Evolutionary conservation across 2,113 vertebrate genomes (phyloP), one percentile per base, ranked within the genome.

Genomic region (Dipodomys stephensi): DNA sequence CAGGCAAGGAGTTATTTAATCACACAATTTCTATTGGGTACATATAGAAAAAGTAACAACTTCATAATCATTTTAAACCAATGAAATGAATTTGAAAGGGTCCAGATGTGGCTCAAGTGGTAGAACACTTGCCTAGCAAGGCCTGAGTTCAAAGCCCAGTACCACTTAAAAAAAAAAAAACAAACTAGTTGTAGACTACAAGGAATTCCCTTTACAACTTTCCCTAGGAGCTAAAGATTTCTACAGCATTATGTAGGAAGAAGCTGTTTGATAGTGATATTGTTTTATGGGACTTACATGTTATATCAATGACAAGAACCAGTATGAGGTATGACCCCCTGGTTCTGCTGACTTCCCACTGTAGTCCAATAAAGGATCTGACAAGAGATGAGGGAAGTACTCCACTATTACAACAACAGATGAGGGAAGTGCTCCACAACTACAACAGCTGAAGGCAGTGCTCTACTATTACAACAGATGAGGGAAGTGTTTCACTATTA

Each of bases 261-360:
- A 90, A 0, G 0, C 57, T 73, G 77, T 80, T 82, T 87, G 72
- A 88, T 90, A 96, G 74, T 82, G 65, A 64, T 76, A 77, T 81
- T 92, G 79, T 76, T 95, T 96, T 88, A 93, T 83, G 32, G 44
- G 69, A 64, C 91, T 91, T 78, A 79, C 93, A 90, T 68, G 32
- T 69, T 62, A 35, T 65, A 39, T 27, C 77, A 3, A 64, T 78
- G 28, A 93, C 89, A 96, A 95, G 94, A 88, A 9, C 27, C 77
- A 94, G 91, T n/a, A 68, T 62, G 83, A 79, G 77, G 69, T 81
- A 62, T 62, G 39, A 71, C 74, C 53, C 84, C 74, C 94, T 89
- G 80, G 85, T 78, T 89, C 91, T 88, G 79, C 83, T 2, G 6
- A 46, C 57, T 92, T 88, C 65, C 91, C 95, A 94, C 93, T 67